Base-by-base conservation (phyloP, 2,113 vertebrate genomes). In the Acinonyx jubatus region DNA sequence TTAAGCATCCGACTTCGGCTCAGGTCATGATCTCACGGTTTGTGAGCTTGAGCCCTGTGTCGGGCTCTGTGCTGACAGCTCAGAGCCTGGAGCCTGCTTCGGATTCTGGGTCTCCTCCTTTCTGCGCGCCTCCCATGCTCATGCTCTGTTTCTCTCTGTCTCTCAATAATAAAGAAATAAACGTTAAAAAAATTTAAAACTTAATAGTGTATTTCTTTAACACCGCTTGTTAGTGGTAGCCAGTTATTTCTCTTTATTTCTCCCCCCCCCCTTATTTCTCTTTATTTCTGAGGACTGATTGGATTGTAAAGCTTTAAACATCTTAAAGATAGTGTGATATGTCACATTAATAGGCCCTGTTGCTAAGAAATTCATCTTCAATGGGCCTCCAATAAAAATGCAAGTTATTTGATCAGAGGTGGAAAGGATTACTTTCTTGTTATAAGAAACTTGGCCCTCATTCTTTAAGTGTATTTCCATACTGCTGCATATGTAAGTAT, bases 201-300 rank as follows among this genome's bases (percentile, higher is more conserved):
- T 45, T 9, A 45, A 45, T 45, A 63, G 23, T 93, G 23, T 86
- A 41, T 90, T 92, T 79, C 36, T 91, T 36, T 95, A 83, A 71
- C 19, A 73, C 3, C n/a, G 41, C 13, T 81, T 95, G 21, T 73
- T 91, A 65, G 2, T 65, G 69, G 27, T 95, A 73, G 21, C 36
- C 29, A 93, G n/a, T 81, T 89, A 87, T 91, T 93, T 95, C 31
- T 97, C 45, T 97, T 61, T 29, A 38, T 88, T 83, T 80, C 73
- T 85, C 7, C 57, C 57, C 57, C 19, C 8, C 57, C 21, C 19
- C 21, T 7, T 89, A 87, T 91, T 93, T 95, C n/a, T 97, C 45
- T 97, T 61, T 29, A 38, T 88, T 83, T 84, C 73, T 85, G 63
- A 85, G 36, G 65, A 88, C 73, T 94, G 79, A 89, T 85, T 92